These are phyloP conservation scores for Epinotia brunnichana DNA, from an alignment of 2,888 invertebrate species.

Conservation along the genomic window DNA sequence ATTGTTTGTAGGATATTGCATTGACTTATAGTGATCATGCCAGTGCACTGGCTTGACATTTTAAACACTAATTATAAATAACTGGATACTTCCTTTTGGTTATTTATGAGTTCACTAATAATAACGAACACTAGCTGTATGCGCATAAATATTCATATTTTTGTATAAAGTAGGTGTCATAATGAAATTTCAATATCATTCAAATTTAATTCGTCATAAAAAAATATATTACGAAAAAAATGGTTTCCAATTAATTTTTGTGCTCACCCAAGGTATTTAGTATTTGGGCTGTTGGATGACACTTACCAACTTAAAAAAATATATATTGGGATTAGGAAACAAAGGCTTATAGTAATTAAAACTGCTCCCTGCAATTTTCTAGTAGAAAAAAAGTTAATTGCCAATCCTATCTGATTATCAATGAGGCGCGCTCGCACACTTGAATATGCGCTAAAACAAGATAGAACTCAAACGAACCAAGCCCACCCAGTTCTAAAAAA, in stretches of 20 bases:
- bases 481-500: no score
- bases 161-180: not conserved
- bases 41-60: constrained; percentile 39
- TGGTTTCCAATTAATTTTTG: no score
- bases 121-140: not conserved
- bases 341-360: not conserved
- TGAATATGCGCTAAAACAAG: no score
- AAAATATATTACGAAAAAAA: no score
- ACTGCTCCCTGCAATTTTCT: not conserved
- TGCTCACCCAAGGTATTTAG: no score
- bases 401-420: no score
- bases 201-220: no score
- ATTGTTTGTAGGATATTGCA: not conserved
- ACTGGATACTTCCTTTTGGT: constrained; percentile 34
- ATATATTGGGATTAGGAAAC: no score
- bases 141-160: not conserved
- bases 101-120: constrained; percentile 29
- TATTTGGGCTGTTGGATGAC: not conserved
- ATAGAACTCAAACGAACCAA: no score
- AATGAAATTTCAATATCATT: no score
- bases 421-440: no score
- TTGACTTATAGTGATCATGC: constrained; percentile 27
- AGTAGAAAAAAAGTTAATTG: no score
- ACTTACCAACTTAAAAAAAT: not conserved
- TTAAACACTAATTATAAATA: constrained; percentile 37